Conservation (phyloP, 2,888 invertebrate genomes). For the Ischnus inquisitorius region DNA sequence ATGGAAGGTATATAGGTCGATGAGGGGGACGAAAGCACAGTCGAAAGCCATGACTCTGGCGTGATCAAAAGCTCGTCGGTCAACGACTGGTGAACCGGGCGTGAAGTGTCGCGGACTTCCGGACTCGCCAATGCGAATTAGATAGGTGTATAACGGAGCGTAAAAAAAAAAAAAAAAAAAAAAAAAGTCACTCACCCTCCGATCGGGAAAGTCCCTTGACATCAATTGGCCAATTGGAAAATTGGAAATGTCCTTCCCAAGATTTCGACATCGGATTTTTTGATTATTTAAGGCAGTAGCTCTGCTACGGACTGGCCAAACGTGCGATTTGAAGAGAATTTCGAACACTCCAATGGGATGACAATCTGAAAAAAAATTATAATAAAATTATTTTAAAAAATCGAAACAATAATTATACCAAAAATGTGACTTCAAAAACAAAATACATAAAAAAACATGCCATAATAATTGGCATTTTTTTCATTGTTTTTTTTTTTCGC, state of each 20-base stretch:
- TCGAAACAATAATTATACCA: too few species aligned
- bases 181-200: neutral
- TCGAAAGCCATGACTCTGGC: constrained; percentile 51
- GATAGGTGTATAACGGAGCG: constrained; percentile 34
- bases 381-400: neutral
- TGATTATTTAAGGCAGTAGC: constrained; percentile 24
- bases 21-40: neutral
- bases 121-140: constrained; percentile 42
- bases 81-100: constrained; percentile 56
- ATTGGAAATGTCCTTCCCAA: constrained; percentile 36
- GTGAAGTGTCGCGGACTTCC: constrained; percentile 61
- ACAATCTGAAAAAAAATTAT: neutral
- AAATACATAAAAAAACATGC: too few species aligned
- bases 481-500: neutral
- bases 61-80: constrained; percentile 67
- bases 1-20: neutral
- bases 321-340: too few species aligned
- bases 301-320: too few species aligned
- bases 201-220: neutral
- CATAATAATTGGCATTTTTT: neutral
- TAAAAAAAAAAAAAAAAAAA: constrained; percentile 21
- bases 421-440: too few species aligned
- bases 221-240: constrained; percentile 55
- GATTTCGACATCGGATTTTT: constrained; percentile 1
- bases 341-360: too few species aligned